phyloP scores from a whole-genome alignment of 1,140 invertebrate species.

The Heliconius melpomene region DNA sequence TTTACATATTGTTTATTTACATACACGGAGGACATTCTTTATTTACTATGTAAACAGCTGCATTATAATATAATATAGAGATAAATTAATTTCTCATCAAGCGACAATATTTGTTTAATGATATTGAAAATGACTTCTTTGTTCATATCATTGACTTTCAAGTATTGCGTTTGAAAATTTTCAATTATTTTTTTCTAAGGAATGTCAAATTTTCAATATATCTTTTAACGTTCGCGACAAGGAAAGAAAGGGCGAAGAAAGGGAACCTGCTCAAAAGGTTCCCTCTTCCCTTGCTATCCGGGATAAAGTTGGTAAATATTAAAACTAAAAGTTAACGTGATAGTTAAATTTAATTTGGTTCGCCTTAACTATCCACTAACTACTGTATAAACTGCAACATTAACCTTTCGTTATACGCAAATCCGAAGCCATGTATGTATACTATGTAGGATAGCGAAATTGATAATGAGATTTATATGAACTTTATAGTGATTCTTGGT shows the following conservation, averaged over 20 bases:
- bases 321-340: too few relatives aligned
- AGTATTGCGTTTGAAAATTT: too few relatives aligned
- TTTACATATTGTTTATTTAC: neutral
- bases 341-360: too few relatives aligned
- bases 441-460: conserved; percentile 3
- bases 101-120: neutral
- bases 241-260: too few relatives aligned
- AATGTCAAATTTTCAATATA: too few relatives aligned
- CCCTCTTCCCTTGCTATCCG: too few relatives aligned
- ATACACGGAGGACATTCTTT: neutral
- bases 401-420: conserved; percentile 19
- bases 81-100: conserved; percentile 2
- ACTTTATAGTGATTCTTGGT: conserved; percentile 16
- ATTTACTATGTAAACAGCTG: conserved; percentile 2
- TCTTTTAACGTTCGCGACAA: too few relatives aligned
- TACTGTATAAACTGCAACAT: neutral
- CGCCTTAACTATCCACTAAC: neutral
- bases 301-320: too few relatives aligned
- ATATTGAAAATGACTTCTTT: neutral
- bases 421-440: conserved; percentile 7
- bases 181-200: too few relatives aligned
- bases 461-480: conserved; percentile 25
- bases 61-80: neutral
- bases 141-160: neutral
- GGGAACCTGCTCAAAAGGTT: too few relatives aligned